Evolutionary conservation across 2,888 invertebrate genomes (phyloP).

Genomic region (Ormyrus thymus): DNA sequence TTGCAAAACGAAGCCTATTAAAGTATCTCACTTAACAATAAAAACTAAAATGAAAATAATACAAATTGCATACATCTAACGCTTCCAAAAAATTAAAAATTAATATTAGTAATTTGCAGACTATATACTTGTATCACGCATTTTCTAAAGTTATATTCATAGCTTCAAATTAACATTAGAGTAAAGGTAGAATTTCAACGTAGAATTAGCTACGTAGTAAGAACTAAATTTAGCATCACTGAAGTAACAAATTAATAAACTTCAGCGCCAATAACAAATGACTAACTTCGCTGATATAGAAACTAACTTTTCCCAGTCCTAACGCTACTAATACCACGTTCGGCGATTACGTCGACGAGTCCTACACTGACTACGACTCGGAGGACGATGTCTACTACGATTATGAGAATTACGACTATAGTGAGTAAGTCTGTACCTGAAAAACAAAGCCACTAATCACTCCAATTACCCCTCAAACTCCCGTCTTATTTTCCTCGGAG

Average conservation of each 20-base stretch:
- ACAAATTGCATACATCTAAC: too few relatives aligned
- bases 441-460: not conserved
- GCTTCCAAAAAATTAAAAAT: not conserved
- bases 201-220: conserved; percentile 33
- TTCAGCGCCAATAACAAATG: conserved; percentile 56
- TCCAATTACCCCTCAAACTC: too few relatives aligned
- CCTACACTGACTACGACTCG: conserved; percentile 71
- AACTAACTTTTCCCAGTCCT: conserved; percentile 68
- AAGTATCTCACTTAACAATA: too few relatives aligned
- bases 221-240: conserved; percentile 26
- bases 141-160: not conserved
- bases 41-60: not conserved
- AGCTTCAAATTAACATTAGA: not conserved
- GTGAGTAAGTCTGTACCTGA: conserved; percentile 68
- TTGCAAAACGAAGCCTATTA: not conserved
- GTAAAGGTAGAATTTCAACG: not conserved
- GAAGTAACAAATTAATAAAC: conserved; percentile 33
- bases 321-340: conserved; percentile 72
- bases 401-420: conserved; percentile 72
- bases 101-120: not conserved
- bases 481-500: too few relatives aligned
- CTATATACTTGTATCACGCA: not conserved
- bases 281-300: conserved; percentile 63
- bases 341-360: conserved; percentile 70
- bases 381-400: conserved; percentile 72